These are phyloP conservation scores for Drosophila orena DNA, from an alignment of 1,140 invertebrate species.

Conservation along the genomic window DNA sequence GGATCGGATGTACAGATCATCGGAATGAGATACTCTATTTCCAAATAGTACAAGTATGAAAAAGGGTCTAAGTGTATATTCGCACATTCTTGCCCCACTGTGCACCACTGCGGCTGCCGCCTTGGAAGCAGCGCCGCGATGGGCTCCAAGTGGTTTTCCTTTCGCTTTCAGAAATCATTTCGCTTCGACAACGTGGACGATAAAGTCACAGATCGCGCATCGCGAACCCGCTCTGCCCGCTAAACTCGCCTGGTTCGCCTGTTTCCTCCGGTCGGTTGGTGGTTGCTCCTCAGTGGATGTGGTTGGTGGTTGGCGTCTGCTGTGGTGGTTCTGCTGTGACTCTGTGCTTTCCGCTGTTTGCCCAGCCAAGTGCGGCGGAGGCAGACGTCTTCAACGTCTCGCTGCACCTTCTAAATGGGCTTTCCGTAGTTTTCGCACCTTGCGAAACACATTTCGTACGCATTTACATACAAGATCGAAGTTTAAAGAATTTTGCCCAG, in stretches of 20 bases:
- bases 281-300: conserved; percentile 22
- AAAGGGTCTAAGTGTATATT: neutral
- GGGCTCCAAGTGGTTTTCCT: conserved; percentile 84
- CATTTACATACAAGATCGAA: conserved; percentile 70
- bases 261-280: conserved; percentile 75
- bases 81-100: neutral
- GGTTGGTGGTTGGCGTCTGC: conserved; percentile 21
- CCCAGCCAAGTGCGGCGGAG: conserved; percentile 70
- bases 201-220: conserved; percentile 84
- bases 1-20: no score
- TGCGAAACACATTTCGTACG: conserved; percentile 78
- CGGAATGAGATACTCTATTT: no score
- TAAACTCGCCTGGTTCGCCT: conserved; percentile 53
- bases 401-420: conserved; percentile 83
- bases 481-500: conserved; percentile 49
- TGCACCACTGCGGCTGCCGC: conserved; percentile 19
- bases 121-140: conserved; percentile 49
- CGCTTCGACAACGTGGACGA: conserved; percentile 83
- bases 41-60: no score
- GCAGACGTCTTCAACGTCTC: conserved; percentile 72
- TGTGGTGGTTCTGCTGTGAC: conserved; percentile 39
- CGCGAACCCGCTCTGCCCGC: conserved; percentile 54
- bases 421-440: conserved; percentile 80
- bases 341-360: conserved; percentile 61
- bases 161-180: conserved; percentile 85